A percentile compares a stretch with the other conserved stretches of the same genome.
These are phyloP conservation scores for Phaethon lepturus DNA, from an alignment of 2,113 vertebrate genomes.

Conservation along the genomic window DNA sequence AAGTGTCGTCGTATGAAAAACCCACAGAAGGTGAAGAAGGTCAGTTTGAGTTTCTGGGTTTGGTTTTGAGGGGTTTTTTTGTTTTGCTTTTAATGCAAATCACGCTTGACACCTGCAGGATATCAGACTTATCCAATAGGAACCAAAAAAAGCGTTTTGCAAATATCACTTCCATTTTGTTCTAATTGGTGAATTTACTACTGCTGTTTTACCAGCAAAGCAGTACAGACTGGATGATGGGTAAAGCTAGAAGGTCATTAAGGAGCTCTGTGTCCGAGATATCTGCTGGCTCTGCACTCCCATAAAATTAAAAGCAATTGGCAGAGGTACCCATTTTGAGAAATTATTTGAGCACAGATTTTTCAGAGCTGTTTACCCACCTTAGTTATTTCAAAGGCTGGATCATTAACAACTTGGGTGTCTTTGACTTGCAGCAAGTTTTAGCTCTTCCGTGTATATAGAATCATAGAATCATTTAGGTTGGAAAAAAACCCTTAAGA, in stretches of 20 bases:
- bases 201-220: not conserved
- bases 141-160: not conserved
- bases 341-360: not conserved
- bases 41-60: slow-evolving; percentile 29
- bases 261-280: not conserved
- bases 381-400: not conserved
- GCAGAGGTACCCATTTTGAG: not conserved
- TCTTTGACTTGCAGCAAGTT: not conserved
- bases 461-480: not conserved
- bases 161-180: not conserved
- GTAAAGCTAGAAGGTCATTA: not conserved
- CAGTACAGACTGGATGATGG: not conserved
- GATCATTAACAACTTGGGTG: not conserved
- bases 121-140: not conserved
- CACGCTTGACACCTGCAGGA: not conserved
- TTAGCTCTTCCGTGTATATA: not conserved
- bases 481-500: not conserved
- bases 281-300: not conserved
- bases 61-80: not conserved
- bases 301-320: not conserved
- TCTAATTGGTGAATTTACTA: not conserved
- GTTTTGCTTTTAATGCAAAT: not conserved
- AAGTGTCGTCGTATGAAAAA: slow-evolving; percentile 95
- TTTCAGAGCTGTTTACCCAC: not conserved
- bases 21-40: slow-evolving; percentile 96